A percentile compares a stretch with the other conserved stretches of the same genome.
Conservation (phyloP, 2,113 vertebrate genomes). For the Erythrocercus mccallii region DNA sequence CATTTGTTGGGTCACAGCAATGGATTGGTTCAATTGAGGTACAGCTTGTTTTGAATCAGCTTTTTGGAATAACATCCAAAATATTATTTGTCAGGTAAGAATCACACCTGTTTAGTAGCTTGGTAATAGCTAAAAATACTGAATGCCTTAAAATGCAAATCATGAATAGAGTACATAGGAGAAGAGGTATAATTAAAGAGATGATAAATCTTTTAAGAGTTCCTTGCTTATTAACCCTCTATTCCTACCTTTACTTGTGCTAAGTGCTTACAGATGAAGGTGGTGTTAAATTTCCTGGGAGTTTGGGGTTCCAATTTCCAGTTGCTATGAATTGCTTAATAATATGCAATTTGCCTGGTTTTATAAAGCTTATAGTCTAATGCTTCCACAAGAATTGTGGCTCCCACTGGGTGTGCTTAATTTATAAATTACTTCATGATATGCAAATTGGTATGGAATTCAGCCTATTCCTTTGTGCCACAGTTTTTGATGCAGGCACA, state of each 20-base stretch:
- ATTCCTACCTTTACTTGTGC: neutral
- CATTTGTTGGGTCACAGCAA: slow-evolving; percentile 88
- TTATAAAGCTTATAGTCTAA: neutral
- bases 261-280: neutral
- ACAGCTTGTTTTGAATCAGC: slow-evolving; percentile 86
- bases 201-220: neutral
- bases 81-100: slow-evolving; percentile 93
- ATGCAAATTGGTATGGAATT: neutral
- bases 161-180: neutral
- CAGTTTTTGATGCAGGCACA: neutral
- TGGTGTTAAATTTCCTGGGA: neutral
- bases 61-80: slow-evolving; percentile 90
- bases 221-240: neutral
- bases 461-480: neutral
- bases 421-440: neutral
- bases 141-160: neutral
- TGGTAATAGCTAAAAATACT: neutral
- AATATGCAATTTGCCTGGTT: neutral
- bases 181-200: neutral
- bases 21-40: slow-evolving; percentile 98
- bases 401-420: neutral
- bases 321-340: neutral
- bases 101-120: neutral
- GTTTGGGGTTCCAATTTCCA: neutral
- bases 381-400: neutral